These are phyloP conservation scores for Ibycter americanus DNA, from an alignment of 2,797 vertebrate species.

Conservation along the genomic window DNA sequence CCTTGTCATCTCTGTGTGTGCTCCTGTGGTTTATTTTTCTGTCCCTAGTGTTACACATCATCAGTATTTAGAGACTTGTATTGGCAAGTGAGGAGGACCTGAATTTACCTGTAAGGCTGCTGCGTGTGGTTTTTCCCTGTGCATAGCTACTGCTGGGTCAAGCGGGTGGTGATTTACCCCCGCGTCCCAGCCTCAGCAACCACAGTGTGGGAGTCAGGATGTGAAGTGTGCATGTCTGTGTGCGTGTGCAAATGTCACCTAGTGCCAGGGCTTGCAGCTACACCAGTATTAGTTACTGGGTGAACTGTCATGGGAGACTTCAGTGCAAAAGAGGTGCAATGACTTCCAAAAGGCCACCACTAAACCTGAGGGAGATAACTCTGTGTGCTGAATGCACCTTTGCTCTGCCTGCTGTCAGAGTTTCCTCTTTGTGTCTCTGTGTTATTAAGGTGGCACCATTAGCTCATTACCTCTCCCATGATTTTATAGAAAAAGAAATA, in stretches of 20 bases:
- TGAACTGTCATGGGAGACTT: neutral
- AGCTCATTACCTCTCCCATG: neutral
- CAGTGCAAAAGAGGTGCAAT: neutral
- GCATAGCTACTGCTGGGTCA: neutral
- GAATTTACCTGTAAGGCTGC: neutral
- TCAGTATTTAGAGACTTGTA: neutral
- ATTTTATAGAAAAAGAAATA: neutral
- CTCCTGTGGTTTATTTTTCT: neutral
- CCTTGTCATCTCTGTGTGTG: rapidly evolving
- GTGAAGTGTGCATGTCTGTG: neutral
- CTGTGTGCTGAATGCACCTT: rapidly evolving
- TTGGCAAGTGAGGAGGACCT: neutral
- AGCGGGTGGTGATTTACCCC: neutral
- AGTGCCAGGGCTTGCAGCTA: neutral
- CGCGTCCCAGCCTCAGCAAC: rapidly evolving
- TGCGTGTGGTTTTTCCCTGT: neutral
- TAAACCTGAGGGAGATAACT: neutral
- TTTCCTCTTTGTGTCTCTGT: neutral
- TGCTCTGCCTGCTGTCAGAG: neutral
- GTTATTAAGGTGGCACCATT: neutral
- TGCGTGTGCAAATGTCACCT: neutral
- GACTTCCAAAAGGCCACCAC: neutral
- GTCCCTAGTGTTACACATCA: neutral
- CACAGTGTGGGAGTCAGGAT: neutral
- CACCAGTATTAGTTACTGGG: neutral